A percentile compares a stretch with the other conserved stretches of the same genome.
Conservation (phyloP, 2,113 vertebrate species). For the Plecturocebus donacophilus region DNA sequence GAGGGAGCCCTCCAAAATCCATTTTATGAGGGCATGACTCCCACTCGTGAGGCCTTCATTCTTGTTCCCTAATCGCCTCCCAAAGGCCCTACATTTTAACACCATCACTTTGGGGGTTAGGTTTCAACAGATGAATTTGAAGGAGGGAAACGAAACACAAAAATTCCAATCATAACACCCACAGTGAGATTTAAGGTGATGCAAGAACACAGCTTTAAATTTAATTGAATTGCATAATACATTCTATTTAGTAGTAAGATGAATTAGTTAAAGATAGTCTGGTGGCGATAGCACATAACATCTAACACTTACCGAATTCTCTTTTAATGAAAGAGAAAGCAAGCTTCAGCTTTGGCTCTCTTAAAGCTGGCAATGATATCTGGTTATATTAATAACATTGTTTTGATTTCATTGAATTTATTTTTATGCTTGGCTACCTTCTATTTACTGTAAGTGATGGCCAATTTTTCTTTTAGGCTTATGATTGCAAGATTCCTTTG, state of each 20-base stretch:
- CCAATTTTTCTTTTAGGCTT: slow-evolving; percentile 44
- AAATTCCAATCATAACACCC: background rate
- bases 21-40: background rate
- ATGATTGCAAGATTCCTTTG: background rate
- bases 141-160: background rate
- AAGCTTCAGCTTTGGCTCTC: background rate
- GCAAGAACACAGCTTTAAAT: background rate
- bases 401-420: slow-evolving; percentile 30
- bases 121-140: background rate
- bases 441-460: background rate
- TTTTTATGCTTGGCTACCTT: slow-evolving; percentile 11
- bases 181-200: background rate
- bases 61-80: background rate
- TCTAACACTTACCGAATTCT: background rate
- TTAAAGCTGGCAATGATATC: background rate
- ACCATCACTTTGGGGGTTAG: background rate
- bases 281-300: background rate
- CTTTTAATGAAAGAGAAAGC: background rate
- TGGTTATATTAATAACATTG: slow-evolving; percentile 26
- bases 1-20: background rate
- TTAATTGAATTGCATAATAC: background rate
- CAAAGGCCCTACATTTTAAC: background rate
- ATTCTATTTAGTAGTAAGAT: background rate
- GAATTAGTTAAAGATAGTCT: background rate
- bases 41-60: background rate